These are phyloP conservation scores for Rhagoletis zephyria DNA, from an alignment of 1,140 invertebrate genomes.

Conservation along the genomic window DNA sequence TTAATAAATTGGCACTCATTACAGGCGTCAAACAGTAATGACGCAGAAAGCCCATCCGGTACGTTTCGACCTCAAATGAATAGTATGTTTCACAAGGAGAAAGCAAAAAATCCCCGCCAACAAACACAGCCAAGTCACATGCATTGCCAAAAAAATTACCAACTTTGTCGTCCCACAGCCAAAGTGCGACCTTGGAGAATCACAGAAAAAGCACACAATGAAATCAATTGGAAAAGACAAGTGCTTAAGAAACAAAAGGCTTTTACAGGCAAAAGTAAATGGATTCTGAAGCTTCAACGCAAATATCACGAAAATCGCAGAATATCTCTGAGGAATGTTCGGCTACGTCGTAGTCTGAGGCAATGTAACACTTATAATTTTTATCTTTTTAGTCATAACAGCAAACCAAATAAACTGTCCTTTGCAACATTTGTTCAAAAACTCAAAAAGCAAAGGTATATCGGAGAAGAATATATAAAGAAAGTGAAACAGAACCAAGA, in stretches of 20 bases:
- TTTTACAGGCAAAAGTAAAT: not conserved
- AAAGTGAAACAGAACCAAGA: not conserved
- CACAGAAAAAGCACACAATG: not conserved
- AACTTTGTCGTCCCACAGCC: constrained; percentile 53
- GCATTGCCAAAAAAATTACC: not conserved
- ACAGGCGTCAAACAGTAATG: constrained; percentile 70
- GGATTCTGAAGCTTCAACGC: not conserved
- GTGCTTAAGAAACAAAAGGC: not conserved
- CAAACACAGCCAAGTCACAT: not conserved
- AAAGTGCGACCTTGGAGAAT: constrained; percentile 47
- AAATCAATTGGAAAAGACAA: not conserved
- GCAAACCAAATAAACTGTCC: not conserved
- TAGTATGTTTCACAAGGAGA: constrained; percentile 57
- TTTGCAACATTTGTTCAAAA: no score
- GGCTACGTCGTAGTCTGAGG: not conserved
- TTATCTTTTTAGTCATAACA: no score
- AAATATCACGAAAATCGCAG: not conserved
- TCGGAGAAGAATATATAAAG: not conserved
- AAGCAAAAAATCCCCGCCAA: constrained; percentile 50
- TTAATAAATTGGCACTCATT: constrained; percentile 72
- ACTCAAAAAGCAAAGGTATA: not conserved
- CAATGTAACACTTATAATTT: not conserved
- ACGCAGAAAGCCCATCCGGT: constrained; percentile 65
- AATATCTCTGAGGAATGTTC: not conserved
- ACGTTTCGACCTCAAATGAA: constrained; percentile 64